Conservation (phyloP, 2,888 invertebrate species). For the Azorinus chamasolen region DNA sequence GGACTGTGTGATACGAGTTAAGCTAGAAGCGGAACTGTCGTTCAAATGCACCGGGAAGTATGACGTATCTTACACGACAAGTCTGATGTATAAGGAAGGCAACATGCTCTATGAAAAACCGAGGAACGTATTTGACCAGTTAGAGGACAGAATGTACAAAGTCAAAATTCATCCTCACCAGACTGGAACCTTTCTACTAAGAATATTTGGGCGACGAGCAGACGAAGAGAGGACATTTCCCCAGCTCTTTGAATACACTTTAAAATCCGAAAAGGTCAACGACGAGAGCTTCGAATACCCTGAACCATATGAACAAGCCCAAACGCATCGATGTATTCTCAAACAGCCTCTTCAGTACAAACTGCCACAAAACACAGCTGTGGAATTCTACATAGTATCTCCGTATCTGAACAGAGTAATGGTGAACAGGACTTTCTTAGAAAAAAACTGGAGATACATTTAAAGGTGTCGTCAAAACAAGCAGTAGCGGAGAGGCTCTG, state of each 20-base stretch:
- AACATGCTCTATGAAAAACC: slow-evolving; percentile 15
- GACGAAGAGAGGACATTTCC: slow-evolving; percentile 19
- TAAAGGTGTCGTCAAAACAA: slow-evolving; percentile 5
- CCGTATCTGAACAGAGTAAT: slow-evolving; percentile 11
- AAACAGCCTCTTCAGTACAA: slow-evolving; percentile 21
- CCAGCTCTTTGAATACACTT: slow-evolving; percentile 31
- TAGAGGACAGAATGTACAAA: slow-evolving; percentile 9
- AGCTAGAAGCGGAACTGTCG: slow-evolving; percentile 36
- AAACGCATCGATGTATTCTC: slow-evolving; percentile 23
- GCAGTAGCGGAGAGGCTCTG: background rate
- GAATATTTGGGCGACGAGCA: slow-evolving; percentile 37
- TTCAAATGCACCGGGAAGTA: slow-evolving; percentile 17
- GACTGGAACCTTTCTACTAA: slow-evolving; percentile 37
- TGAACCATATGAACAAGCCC: slow-evolving; percentile 14
- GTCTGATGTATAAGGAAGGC: slow-evolving; percentile 19
- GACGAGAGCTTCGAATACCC: slow-evolving; percentile 8
- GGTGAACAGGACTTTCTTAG: background rate
- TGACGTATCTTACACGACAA: slow-evolving; percentile 5
- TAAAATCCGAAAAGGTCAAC: slow-evolving; percentile 26
- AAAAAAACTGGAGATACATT: slow-evolving; percentile 9
- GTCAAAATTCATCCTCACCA: slow-evolving; percentile 37
- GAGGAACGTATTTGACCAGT: slow-evolving; percentile 14
- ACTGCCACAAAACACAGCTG: slow-evolving; percentile 4
- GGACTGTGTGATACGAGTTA: slow-evolving; percentile 36
- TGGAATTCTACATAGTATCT: slow-evolving; percentile 3